phyloP scores from a whole-genome alignment of 2,888 invertebrate genomes.

The Prosopocoilus inquinatus region DNA sequence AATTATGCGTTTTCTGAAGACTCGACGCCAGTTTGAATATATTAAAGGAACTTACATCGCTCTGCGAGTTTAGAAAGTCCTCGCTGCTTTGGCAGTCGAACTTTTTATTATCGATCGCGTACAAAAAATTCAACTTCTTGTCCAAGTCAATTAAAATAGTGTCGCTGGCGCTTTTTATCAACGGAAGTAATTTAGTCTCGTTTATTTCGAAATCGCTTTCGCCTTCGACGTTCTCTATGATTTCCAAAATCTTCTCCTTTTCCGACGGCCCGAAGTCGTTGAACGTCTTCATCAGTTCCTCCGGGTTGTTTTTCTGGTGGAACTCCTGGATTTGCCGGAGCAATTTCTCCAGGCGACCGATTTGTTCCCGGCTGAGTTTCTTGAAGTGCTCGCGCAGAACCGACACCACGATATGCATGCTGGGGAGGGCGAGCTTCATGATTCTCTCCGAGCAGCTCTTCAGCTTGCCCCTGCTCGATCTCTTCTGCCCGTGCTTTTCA shows the following conservation, averaged over 20 bases:
- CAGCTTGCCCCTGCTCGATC: neutral
- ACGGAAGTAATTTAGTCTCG: constrained; percentile 4
- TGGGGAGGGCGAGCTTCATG: constrained; percentile 12
- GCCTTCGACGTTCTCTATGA: neutral
- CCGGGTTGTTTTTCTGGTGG: constrained; percentile 4
- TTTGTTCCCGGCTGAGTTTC: constrained; percentile 8
- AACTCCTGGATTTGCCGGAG: constrained; percentile 11
- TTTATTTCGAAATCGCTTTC: neutral
- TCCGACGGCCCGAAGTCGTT: constrained; percentile 14
- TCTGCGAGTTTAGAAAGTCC: too few relatives aligned
- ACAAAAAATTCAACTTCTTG: neutral
- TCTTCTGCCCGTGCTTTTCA: neutral
- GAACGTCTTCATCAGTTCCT: constrained; percentile 13
- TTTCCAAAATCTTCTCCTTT: constrained; percentile 7
- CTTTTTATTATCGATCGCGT: neutral
- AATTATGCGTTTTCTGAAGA: too few relatives aligned
- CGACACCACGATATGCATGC: constrained; percentile 13
- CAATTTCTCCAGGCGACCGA: constrained; percentile 11
- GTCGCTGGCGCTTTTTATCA: constrained; percentile 11
- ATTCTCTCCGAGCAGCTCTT: constrained; percentile 8
- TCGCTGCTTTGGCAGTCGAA: too few relatives aligned
- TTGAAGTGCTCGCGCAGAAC: constrained; percentile 15
- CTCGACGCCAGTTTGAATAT: too few relatives aligned
- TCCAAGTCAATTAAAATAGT: constrained; percentile 7
- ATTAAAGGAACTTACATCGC: too few relatives aligned